Base-by-base conservation (phyloP, 1,140 invertebrate species). In the Euwallacea similis region DNA sequence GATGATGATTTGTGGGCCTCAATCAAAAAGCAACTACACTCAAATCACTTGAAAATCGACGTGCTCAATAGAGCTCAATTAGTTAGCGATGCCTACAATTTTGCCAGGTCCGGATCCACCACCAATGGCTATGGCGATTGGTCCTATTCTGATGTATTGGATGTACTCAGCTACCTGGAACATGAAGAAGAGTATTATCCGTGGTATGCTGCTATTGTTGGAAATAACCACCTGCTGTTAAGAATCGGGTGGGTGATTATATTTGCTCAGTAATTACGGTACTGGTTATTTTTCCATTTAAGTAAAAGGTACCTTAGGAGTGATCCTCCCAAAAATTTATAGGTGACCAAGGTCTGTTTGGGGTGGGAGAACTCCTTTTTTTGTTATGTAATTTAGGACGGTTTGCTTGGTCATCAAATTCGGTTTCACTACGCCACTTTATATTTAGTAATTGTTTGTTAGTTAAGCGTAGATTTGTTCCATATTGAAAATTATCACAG, bases 61-160 rank as follows among this genome's bases (percentile, higher is more conserved):
- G 86, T 86, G 60, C 78, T 90, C 0, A 95, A 93, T 80, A 85
- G 93, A 77, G 92, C 91, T 0, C 91, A 93, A 79, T 84, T 95
- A 8, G 84, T 94, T 6, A 91, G 95, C 75, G 94, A 96, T 82
- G 84, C 91, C 3, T 83, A 93, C 44, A 89, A 89, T 77, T 82
- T 88, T 72, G 80, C 86, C 2, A 80, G 86, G 47, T 81, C 84
- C 69, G 79, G 77, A 7, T 60, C 76, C 6, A 47, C 21, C 8
- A 41, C n/a, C 0, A 9, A 61, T 11, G 21, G 56, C 44, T 42
- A 69, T 44, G 21, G 61, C n/a, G 7, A 13, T 7, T 81, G 73
- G 76, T 8, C 15, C 11, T 85, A 87, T 21, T 70, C 76, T 0
- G 79, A 84, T 15, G 85, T 87, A 0, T 80, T 92, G 7, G 81